A percentile compares a stretch with the other conserved stretches of the same genome.
Evolutionary conservation across 2,888 invertebrate species (phyloP).

Genomic region (Apotomis capreana): DNA sequence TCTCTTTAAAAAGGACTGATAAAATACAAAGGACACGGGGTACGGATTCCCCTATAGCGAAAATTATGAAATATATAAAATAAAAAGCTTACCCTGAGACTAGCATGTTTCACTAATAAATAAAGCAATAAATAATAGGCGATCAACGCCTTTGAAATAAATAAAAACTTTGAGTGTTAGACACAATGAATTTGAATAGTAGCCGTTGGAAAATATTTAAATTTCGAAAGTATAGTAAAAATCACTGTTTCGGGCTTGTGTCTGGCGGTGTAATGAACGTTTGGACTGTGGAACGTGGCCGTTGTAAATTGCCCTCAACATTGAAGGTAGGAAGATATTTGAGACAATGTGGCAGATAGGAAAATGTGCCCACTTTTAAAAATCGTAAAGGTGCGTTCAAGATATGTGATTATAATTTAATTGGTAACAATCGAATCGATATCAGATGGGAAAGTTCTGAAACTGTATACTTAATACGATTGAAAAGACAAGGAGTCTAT

Average conservation of each 20-base stretch:
- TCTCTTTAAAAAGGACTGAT: background rate
- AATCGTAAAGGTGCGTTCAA: constrained; percentile 17
- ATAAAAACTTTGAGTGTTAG: constrained; percentile 39
- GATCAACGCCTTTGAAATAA: constrained; percentile 43
- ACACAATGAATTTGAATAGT: constrained; percentile 31
- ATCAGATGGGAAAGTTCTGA: background rate
- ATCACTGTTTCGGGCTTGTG: constrained; percentile 63
- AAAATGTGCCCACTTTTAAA: constrained; percentile 24
- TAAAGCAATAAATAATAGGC: constrained; percentile 47
- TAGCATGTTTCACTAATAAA: constrained; percentile 60
- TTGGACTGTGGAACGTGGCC: constrained; percentile 50
- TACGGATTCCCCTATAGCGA: background rate
- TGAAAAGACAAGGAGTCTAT: background rate
- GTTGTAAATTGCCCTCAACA: constrained; percentile 23
- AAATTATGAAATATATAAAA: constrained; percentile 25
- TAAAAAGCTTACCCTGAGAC: constrained; percentile 65
- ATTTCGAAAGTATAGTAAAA: constrained; percentile 48
- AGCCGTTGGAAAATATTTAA: constrained; percentile 45
- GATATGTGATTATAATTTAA: background rate
- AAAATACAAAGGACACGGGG: background rate
- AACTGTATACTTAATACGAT: background rate
- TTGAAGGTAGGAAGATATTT: constrained; percentile 52
- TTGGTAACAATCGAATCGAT: background rate
- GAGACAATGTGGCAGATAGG: background rate
- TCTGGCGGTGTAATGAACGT: constrained; percentile 66